A percentile compares a stretch with the other conserved stretches of the same genome.
Conservation (phyloP, 1,140 invertebrate species). For the Chrysomallon squamiferum region DNA sequence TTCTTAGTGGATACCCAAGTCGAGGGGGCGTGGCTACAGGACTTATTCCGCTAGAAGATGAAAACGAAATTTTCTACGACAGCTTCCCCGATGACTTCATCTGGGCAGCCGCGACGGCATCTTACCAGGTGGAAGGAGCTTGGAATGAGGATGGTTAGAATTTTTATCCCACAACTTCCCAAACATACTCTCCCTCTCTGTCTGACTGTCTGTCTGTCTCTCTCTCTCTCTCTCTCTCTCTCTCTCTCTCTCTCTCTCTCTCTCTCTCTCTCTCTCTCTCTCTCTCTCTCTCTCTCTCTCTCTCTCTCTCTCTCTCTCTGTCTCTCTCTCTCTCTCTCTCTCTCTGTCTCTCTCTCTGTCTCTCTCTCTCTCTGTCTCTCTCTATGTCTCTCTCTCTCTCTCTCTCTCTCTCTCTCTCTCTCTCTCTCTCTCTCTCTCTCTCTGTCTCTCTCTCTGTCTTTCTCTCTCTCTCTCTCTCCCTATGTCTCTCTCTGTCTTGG, state of each 20-base stretch:
- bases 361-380: background rate
- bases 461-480: too few relatives aligned
- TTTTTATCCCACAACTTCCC: background rate
- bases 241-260: background rate
- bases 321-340: background rate
- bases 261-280: background rate
- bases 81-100: constrained; percentile 51
- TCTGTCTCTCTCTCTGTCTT: too few relatives aligned
- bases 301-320: too few relatives aligned
- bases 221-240: background rate
- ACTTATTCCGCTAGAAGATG: background rate
- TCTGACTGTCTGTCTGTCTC: background rate
- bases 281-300: background rate
- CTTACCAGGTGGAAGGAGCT: constrained; percentile 61
- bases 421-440: background rate
- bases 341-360: background rate
- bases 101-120: constrained; percentile 54
- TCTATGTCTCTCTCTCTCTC: too few relatives aligned
- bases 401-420: background rate
- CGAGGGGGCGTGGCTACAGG: background rate
- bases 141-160: constrained; percentile 47
- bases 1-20: constrained; percentile 1
- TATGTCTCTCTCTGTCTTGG: background rate
- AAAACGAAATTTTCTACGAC: background rate
- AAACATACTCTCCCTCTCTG: background rate